Percentiles rank a stretch among this genome's conserved stretches.
phyloP scores from a whole-genome alignment of 2,113 vertebrate genomes.

The Oreochromis tanganicae region DNA sequence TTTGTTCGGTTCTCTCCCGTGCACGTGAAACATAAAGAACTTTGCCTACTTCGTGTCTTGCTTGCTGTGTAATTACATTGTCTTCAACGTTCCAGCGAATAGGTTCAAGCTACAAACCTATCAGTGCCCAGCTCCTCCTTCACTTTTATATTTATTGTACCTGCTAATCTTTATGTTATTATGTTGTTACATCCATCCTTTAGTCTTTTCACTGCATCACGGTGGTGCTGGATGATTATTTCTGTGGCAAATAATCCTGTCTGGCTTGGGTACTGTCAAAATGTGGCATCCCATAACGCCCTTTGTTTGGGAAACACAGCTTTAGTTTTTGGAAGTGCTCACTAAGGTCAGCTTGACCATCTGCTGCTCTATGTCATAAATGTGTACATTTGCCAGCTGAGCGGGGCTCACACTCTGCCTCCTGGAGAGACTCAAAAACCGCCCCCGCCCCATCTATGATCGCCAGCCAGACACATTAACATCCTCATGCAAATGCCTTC shows the following conservation, averaged over 20 bases:
- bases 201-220: background rate
- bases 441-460: background rate
- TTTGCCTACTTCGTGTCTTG: no score
- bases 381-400: slow-evolving; percentile 12
- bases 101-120: no score
- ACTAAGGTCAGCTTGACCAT: slow-evolving; percentile 35
- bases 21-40: no score
- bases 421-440: slow-evolving; percentile 16
- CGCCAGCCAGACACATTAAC: slow-evolving; percentile 4
- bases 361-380: slow-evolving; percentile 15
- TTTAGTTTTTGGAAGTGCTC: slow-evolving; percentile 11
- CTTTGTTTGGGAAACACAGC: slow-evolving; percentile 11
- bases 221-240: background rate
- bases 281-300: background rate
- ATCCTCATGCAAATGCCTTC: background rate
- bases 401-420: background rate
- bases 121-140: background rate
- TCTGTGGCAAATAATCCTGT: background rate
- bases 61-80: no score
- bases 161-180: background rate
- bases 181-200: background rate
- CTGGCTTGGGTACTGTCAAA: background rate
- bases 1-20: no score
- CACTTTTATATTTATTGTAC: background rate
- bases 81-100: no score